These are phyloP conservation scores for Achatina immaculata DNA, from an alignment of 1,140 invertebrate genomes.

Conservation along the genomic window DNA sequence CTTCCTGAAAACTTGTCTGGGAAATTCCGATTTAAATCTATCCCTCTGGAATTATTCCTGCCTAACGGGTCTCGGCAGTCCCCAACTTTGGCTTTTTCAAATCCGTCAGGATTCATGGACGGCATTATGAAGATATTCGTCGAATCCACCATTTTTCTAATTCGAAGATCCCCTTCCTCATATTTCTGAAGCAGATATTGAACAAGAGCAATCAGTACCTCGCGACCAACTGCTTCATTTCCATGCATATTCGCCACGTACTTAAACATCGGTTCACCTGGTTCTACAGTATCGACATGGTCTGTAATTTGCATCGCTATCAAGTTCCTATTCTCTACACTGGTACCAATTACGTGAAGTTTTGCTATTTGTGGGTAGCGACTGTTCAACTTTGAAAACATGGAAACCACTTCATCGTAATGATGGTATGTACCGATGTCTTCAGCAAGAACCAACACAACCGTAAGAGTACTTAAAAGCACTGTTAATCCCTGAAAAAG, in stretches of 20 bases:
- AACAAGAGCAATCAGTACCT: slow-evolving; percentile 85
- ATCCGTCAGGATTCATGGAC: slow-evolving; percentile 98
- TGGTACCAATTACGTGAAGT: slow-evolving; percentile 84
- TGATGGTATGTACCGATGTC: slow-evolving; percentile 63
- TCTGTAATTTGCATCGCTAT: slow-evolving; percentile 85
- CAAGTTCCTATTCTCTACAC: slow-evolving; percentile 81
- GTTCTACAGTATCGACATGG: slow-evolving; percentile 75
- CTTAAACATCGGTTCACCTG: slow-evolving; percentile 76
- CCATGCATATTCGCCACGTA: slow-evolving; percentile 93
- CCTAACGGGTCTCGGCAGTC: slow-evolving; percentile 74
- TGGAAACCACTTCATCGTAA: slow-evolving; percentile 63
- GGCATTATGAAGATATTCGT: slow-evolving; percentile 92
- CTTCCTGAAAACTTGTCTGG: slow-evolving; percentile 83
- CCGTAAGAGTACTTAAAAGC: no score
- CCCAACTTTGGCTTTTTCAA: slow-evolving; percentile 77
- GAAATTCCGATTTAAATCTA: slow-evolving; percentile 97
- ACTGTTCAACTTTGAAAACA: slow-evolving; percentile 55
- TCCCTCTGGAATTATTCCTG: slow-evolving; percentile 82
- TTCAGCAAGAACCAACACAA: no score
- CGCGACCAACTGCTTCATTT: slow-evolving; percentile 88
- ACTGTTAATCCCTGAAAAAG: no score
- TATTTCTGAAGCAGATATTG: slow-evolving; percentile 79
- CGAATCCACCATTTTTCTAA: slow-evolving; percentile 83
- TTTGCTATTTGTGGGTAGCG: slow-evolving; percentile 79
- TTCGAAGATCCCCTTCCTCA: slow-evolving; percentile 77